These are phyloP conservation scores for Gopherus flavomarginatus DNA, from an alignment of 2,113 vertebrate genomes.

Conservation along the genomic window DNA sequence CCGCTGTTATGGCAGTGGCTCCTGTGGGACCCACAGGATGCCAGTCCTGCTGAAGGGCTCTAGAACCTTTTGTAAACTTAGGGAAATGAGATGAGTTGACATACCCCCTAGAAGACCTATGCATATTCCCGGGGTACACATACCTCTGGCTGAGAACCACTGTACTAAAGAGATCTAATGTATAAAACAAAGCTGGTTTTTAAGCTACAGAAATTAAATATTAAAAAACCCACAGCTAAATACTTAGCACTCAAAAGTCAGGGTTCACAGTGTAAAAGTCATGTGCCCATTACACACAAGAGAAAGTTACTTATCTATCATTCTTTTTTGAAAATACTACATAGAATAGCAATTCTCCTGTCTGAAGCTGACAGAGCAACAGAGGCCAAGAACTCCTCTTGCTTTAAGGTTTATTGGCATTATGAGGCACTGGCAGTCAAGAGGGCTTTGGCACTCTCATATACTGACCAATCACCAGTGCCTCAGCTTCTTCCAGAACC, in stretches of 20 bases:
- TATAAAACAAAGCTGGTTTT: background rate
- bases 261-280: background rate
- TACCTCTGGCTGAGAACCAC: no score
- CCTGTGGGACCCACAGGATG: no score
- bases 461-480: background rate
- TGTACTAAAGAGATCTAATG: background rate
- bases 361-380: background rate
- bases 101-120: no score
- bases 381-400: background rate
- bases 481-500: background rate
- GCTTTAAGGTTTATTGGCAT: background rate
- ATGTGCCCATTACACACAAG: background rate
- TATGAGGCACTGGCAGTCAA: background rate
- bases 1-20: no score
- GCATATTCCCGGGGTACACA: no score
- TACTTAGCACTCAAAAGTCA: background rate
- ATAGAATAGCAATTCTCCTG: background rate
- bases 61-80: no score
- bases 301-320: background rate
- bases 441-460: background rate
- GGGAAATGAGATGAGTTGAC: no score
- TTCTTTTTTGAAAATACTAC: background rate
- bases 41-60: no score
- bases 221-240: background rate
- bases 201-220: background rate